phyloP scores from a whole-genome alignment of 2,113 vertebrate species.

The Saccopteryx bilineata region DNA sequence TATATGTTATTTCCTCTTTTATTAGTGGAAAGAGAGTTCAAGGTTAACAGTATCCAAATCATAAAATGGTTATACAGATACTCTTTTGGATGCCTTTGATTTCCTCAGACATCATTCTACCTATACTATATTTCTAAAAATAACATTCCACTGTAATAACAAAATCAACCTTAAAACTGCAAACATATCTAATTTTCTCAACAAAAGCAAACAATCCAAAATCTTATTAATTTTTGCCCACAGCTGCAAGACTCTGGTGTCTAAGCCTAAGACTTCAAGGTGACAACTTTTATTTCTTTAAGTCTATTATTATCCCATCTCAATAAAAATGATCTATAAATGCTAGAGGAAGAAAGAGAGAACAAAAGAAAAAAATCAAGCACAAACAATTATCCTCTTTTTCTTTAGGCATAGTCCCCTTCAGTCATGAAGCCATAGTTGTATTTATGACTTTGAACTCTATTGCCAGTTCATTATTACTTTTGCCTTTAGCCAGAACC shows the following conservation, averaged over 20 bases:
- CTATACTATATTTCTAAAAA: slow-evolving; percentile 16
- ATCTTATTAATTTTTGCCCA: not conserved
- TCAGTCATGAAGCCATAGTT: not conserved
- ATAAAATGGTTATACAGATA: not conserved
- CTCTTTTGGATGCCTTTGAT: not conserved
- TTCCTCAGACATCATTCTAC: not conserved
- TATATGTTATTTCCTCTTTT: not conserved
- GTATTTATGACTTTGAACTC: not conserved
- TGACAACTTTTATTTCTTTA: not conserved
- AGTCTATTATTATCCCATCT: not conserved
- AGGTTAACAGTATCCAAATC: not conserved
- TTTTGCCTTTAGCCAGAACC: not conserved
- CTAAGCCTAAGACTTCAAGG: not conserved
- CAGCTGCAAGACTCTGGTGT: not conserved
- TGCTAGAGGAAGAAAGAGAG: not conserved
- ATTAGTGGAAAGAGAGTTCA: not conserved
- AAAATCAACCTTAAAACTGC: not conserved
- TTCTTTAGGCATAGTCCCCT: not conserved
- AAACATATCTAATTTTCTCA: not conserved
- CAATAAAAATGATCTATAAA: slow-evolving; percentile 37
- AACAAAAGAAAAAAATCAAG: not conserved
- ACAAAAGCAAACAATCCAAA: not conserved
- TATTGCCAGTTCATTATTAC: not conserved
- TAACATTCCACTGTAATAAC: not conserved
- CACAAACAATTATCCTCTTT: not conserved